These are phyloP conservation scores for Drosophila testacea DNA, from an alignment of 2,888 invertebrate species.

Conservation along the genomic window DNA sequence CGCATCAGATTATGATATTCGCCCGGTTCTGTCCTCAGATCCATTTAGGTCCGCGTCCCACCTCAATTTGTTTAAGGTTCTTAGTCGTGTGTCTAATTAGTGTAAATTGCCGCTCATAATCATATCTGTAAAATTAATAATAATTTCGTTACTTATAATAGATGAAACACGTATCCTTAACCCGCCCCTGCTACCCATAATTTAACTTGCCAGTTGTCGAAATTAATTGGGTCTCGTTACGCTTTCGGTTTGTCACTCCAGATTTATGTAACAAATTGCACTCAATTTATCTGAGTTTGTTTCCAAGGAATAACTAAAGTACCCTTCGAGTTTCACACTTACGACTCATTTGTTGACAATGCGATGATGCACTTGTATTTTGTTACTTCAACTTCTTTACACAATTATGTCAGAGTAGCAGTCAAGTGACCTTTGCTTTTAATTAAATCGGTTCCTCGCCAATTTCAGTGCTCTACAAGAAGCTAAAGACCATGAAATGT, in stretches of 20 bases:
- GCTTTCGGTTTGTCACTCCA: constrained; percentile 17
- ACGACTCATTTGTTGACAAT: constrained; percentile 54
- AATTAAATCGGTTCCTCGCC: constrained; percentile 65
- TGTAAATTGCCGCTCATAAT: constrained; percentile 69
- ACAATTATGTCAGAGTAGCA: constrained; percentile 32
- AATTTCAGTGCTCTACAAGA: constrained; percentile 17
- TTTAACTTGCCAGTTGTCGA: constrained; percentile 13
- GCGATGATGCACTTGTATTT: constrained; percentile 55
- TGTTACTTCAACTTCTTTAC: constrained; percentile 8
- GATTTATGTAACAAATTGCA: constrained; percentile 57
- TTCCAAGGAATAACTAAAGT: constrained; percentile 6
- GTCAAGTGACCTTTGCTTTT: constrained; percentile 37
- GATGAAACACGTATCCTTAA: constrained; percentile 26
- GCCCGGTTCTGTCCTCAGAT: constrained; percentile 8
- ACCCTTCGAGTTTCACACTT: constrained; percentile 13
- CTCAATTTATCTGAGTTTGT: constrained; percentile 44
- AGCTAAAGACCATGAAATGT: constrained; percentile 38
- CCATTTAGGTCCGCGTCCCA: constrained; percentile 21
- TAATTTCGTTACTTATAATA: constrained; percentile 50
- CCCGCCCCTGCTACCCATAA: neutral
- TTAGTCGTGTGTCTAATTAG: constrained; percentile 65
- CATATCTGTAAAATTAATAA: constrained; percentile 73
- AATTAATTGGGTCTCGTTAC: constrained; percentile 40
- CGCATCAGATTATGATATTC: constrained; percentile 11
- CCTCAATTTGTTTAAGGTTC: constrained; percentile 49